A percentile compares a stretch with the other conserved stretches of the same genome.
Evolutionary conservation across 2,888 invertebrate genomes (phyloP).

Genomic region (Listrodromus nycthemerus): DNA sequence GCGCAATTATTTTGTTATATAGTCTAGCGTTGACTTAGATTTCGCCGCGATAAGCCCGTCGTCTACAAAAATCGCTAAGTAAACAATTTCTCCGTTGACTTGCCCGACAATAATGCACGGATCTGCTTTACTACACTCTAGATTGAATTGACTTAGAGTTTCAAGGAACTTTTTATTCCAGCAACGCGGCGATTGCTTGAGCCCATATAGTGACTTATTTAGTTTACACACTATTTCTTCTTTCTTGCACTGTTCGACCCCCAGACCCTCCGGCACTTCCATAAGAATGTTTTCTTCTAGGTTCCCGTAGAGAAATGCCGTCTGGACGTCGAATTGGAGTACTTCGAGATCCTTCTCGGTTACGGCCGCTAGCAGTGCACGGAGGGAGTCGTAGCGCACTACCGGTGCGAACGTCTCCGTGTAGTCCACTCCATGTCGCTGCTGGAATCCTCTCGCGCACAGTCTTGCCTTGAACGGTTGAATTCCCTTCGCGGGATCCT

Average conservation of each 20-base stretch:
- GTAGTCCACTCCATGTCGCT: not conserved
- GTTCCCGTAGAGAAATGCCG: too few species aligned
- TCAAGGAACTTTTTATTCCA: constrained; percentile 54
- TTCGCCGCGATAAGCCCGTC: constrained; percentile 43
- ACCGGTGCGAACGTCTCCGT: constrained; percentile 25
- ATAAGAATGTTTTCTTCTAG: constrained; percentile 64
- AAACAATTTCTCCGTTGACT: constrained; percentile 41
- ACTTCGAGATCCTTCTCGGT: constrained; percentile 63
- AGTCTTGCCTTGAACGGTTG: not conserved
- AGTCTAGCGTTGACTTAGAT: constrained; percentile 16
- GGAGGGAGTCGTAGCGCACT: constrained; percentile 26
- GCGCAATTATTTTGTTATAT: constrained; percentile 34
- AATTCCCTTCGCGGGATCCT: not conserved
- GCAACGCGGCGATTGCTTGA: constrained; percentile 63
- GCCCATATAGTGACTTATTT: constrained; percentile 55
- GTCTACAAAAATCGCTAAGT: constrained; percentile 46
- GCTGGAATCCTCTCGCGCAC: not conserved
- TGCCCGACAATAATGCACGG: constrained; percentile 50
- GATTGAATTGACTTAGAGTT: constrained; percentile 9
- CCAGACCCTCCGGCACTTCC: constrained; percentile 56
- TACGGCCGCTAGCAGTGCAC: constrained; percentile 60
- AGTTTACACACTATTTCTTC: constrained; percentile 45
- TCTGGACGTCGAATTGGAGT: constrained; percentile 65
- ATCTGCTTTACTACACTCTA: constrained; percentile 36
- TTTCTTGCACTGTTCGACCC: not conserved